Base-by-base conservation (phyloP, 2,797 vertebrate species). In the Chelon auratus region DNA sequence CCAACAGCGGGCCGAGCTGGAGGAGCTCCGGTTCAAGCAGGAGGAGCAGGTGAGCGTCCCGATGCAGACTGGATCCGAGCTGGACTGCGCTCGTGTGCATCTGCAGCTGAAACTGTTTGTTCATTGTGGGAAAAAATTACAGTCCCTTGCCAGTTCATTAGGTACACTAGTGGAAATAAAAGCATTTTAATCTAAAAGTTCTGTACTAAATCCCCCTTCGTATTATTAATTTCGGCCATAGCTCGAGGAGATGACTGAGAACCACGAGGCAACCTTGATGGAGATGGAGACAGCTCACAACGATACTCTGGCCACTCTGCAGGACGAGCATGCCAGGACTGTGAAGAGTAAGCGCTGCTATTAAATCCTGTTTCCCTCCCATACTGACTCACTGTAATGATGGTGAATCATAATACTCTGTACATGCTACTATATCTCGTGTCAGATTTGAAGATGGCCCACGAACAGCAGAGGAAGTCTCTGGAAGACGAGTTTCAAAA, bases 401-500 rank as follows among this genome's bases (percentile, higher is more conserved):
- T 33, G 39, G 39, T 40, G 30, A 33, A 33, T 5, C 30, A 33
- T 33, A 33, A 33, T 33, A 33, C 7, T 3, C 30, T 33, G 7
- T 33, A 7, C 4, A 26, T 26, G 15, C 5, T 9, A 2, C 1
- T 22, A 3, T 56, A 36, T 68, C 15, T 48, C 52, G 20, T 62
- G 20, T 63, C 78, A 99, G 97, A 98, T 87, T 62, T 99, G 81
- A 95, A 94, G 62, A 91, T 95, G 85, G 93, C 94, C 72, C 97
- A 99, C 7, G 95, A 97, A 50, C 93, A 97, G 83, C 97, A 99
- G 92, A 97, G 95, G 88, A 96, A 95, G 86, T 94, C 95, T 53
- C 82, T 98, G 72, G 96, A 97, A 77, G 96, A 97, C 84, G 95
- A 94, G 63, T 99, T 99, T 93, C 95, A 97, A 81, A 98, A 96